A percentile compares a stretch with the other conserved stretches of the same genome.
phyloP scores from a whole-genome alignment of 92 coral and sea anemone genomes.

The Palythoa heliodiscus region DNA sequence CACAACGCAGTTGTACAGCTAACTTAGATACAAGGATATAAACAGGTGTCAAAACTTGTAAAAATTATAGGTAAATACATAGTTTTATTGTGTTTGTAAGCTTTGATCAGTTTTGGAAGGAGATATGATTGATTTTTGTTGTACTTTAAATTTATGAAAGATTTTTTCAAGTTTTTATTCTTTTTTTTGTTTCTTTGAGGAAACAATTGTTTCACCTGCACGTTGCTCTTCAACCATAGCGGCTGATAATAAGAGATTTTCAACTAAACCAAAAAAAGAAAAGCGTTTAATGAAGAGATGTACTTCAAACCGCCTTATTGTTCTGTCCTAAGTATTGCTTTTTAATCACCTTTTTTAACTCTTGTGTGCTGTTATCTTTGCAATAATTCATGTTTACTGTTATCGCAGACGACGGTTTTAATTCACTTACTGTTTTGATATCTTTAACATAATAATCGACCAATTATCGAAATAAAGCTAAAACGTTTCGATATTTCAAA shows the following conservation, averaged over 20 bases:
- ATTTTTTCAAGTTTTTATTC: background rate
- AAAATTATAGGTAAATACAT: slow-evolving; percentile 20
- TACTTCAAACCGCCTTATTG: background rate
- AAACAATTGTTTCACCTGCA: background rate
- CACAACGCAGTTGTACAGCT: background rate
- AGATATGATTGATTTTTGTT: slow-evolving; percentile 1
- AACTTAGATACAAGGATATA: background rate
- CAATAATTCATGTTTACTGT: slow-evolving; percentile 36
- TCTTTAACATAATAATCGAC: slow-evolving; percentile 34
- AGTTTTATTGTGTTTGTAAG: background rate
- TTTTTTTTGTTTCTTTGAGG: background rate
- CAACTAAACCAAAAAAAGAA: background rate
- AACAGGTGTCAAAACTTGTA: slow-evolving; percentile 31
- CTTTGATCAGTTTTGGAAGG: background rate
- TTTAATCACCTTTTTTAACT: slow-evolving; percentile 36
- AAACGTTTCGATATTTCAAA: background rate
- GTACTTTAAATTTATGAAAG: background rate
- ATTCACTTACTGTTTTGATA: slow-evolving; percentile 23
- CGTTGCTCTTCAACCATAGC: background rate
- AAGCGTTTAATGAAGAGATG: background rate
- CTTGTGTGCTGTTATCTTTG: slow-evolving; percentile 23
- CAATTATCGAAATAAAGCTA: slow-evolving; percentile 11
- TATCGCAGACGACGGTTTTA: slow-evolving; percentile 17
- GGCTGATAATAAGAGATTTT: background rate
- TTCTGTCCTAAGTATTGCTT: slow-evolving; percentile 3